Percentiles rank a stretch among this genome's conserved stretches.
phyloP scores from a whole-genome alignment of 2,113 vertebrate species.

The Vulpes ferrilata region DNA sequence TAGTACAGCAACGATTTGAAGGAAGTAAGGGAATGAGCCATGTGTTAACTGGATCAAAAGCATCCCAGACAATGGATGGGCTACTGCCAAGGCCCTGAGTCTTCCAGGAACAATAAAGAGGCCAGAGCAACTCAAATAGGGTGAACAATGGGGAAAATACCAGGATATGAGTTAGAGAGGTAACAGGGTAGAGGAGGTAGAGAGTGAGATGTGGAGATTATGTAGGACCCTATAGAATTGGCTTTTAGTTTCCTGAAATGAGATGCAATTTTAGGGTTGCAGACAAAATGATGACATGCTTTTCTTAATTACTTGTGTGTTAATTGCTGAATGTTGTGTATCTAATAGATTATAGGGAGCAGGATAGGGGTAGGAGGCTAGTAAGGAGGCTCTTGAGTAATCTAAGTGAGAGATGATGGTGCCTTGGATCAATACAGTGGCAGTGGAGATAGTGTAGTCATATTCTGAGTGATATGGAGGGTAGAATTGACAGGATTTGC shows the following conservation, averaged over 20 bases:
- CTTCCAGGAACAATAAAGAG: not conserved
- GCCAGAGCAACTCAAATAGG: not conserved
- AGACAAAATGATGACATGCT: not conserved
- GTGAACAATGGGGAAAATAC: not conserved
- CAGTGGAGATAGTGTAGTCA: not conserved
- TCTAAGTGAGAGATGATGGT: not conserved
- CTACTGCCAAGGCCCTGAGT: not conserved
- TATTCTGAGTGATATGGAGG: not conserved
- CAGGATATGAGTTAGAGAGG: not conserved
- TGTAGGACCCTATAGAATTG: not conserved
- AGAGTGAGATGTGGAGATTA: not conserved
- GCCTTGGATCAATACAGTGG: not conserved
- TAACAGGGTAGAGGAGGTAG: not conserved
- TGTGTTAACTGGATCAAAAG: not conserved
- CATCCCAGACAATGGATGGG: not conserved
- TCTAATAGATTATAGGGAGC: not conserved
- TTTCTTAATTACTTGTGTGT: not conserved
- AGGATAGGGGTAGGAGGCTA: not conserved
- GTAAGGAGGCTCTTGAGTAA: not conserved
- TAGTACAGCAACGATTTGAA: not conserved
- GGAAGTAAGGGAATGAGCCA: not conserved
- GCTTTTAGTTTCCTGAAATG: constrained; percentile 33
- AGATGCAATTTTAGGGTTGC: not conserved
- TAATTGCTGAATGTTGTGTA: not conserved
- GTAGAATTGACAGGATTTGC: not conserved